phyloP scores from a whole-genome alignment of 2,797 vertebrate species.

The Poecilia gillii region DNA sequence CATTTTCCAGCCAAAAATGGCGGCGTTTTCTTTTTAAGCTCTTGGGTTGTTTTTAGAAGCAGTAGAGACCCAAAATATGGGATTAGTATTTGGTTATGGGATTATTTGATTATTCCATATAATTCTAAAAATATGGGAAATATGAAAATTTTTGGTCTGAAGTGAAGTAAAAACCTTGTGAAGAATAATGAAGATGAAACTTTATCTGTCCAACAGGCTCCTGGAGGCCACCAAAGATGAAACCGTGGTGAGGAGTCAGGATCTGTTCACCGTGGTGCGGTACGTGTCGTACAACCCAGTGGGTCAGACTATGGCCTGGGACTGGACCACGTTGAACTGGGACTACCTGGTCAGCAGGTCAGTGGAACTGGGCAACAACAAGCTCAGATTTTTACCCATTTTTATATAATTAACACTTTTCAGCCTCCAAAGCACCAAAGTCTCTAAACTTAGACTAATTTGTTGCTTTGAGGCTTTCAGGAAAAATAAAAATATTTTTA shows the following conservation, averaged over 20 bases:
- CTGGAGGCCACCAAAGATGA: slow-evolving; percentile 83
- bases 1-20: no score
- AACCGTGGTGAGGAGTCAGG: slow-evolving; percentile 88
- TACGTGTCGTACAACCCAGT: slow-evolving; percentile 90
- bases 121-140: no score
- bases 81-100: no score
- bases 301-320: slow-evolving; percentile 93
- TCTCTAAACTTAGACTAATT: background rate
- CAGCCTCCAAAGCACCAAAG: background rate
- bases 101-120: no score
- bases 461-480: background rate
- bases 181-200: background rate
- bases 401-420: background rate
- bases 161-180: background rate
- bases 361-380: slow-evolving; percentile 14
- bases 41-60: no score
- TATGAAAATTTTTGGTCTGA: background rate
- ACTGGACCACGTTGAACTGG: slow-evolving; percentile 97
- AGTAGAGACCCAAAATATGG: no score
- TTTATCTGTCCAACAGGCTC: slow-evolving; percentile 63
- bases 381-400: background rate
- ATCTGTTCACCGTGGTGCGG: slow-evolving; percentile 90
- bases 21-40: no score
- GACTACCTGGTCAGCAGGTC: slow-evolving; percentile 90
- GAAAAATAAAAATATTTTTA: background rate